phyloP scores from a whole-genome alignment of 2,797 vertebrate species.

The Lithobates pipiens region DNA sequence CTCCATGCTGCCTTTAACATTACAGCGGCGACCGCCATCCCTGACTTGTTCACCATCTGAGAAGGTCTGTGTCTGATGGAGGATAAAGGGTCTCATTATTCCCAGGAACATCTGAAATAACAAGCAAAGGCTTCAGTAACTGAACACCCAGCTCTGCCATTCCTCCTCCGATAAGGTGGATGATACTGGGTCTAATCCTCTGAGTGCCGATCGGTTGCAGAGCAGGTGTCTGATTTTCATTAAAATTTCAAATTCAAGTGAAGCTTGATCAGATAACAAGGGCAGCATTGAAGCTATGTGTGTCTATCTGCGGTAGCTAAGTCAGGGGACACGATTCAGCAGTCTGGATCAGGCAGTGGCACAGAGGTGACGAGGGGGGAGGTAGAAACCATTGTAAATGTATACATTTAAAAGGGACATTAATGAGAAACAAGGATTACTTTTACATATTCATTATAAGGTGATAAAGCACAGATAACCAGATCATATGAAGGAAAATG shows the following conservation, averaged over 20 bases:
- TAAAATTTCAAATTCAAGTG: constrained; percentile 90
- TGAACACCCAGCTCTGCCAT: constrained; percentile 72
- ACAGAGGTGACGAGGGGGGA: constrained; percentile 32
- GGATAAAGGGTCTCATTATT: constrained; percentile 83
- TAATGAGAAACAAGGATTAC: neutral
- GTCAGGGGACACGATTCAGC: constrained; percentile 69
- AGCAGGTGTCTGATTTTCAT: constrained; percentile 95
- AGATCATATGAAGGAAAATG: neutral
- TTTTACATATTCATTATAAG: neutral
- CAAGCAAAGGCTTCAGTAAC: constrained; percentile 79
- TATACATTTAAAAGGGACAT: neutral
- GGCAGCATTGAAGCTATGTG: constrained; percentile 76
- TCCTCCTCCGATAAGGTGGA: constrained; percentile 73
- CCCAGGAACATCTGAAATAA: constrained; percentile 79
- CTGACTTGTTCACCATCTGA: constrained; percentile 75
- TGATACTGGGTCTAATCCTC: constrained; percentile 73
- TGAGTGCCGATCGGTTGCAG: constrained; percentile 82
- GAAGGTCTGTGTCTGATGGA: constrained; percentile 76
- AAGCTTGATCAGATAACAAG: constrained; percentile 87
- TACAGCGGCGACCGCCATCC: constrained; percentile 72
- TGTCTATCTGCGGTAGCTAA: constrained; percentile 71
- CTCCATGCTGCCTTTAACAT: constrained; percentile 67
- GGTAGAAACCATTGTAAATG: neutral
- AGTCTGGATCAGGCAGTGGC: constrained; percentile 65
- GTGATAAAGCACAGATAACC: neutral